These are phyloP conservation scores for Anneissia japonica DNA, from an alignment of 35 echinoderm and acorn worm species.

Conservation along the genomic window DNA sequence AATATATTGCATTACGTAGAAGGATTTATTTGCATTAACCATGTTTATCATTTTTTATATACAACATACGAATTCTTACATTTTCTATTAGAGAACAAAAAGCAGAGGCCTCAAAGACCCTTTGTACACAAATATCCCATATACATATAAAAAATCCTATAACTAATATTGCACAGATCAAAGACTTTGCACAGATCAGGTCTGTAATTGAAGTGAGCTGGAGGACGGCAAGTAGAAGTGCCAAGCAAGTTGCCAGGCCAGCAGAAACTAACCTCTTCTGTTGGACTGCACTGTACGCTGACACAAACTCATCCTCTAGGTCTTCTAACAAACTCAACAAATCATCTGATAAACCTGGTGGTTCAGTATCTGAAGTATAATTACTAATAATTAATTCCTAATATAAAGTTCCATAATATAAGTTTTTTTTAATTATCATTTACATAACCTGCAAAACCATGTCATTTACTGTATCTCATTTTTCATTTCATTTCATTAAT, in stretches of 20 bases:
- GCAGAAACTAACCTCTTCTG: background rate
- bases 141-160: background rate
- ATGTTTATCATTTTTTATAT: too few relatives aligned
- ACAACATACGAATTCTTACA: background rate
- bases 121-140: background rate
- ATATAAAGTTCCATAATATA: too few relatives aligned
- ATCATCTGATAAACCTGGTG: background rate
- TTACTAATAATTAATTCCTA: too few relatives aligned
- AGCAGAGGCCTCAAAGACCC: background rate
- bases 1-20: too few relatives aligned
- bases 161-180: background rate
- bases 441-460: too few relatives aligned
- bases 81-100: background rate
- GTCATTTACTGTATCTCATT: too few relatives aligned
- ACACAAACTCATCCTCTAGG: background rate
- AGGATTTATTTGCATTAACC: too few relatives aligned
- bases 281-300: background rate
- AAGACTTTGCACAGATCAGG: background rate
- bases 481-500: too few relatives aligned
- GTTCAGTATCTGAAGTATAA: background rate
- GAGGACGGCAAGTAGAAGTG: background rate
- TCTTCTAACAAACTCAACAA: background rate
- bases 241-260: background rate
- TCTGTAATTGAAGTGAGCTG: background rate
- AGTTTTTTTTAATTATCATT: too few relatives aligned